Base-by-base conservation (phyloP, 1,140 invertebrate genomes). In the Neelides sp. region DNA sequence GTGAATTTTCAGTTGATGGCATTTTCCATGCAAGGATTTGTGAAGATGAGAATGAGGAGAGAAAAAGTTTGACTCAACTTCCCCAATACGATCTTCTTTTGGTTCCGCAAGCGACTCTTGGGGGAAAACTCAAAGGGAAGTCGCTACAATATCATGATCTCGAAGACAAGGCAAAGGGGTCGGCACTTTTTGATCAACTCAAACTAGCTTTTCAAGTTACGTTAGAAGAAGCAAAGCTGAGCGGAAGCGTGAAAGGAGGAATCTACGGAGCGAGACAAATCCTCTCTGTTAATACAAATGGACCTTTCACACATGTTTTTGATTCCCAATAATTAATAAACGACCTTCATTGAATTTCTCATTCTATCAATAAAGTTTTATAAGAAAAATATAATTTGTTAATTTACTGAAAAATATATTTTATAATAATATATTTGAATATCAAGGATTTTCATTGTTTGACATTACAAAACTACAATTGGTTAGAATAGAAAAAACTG, bases 221-320 rank as follows among this genome's bases (percentile, higher is more conserved):
- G 30, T 63, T 66, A 37, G 51, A n/a, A 54, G 48, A 52, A 54
- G 48, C 13, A 23, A 37, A 34, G 45, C 23, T 8, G 37, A 41
- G 3, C 32, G 10, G 42, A 56, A 55, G 54, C 15, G 67, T 72
- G 4, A 44, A 61, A 42, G 41, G 48, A 50, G 71, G 71, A 13
- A 66, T 66, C 2, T 73, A 71, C 61, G 71, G 71, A 13, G 66
- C 69, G 40, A 58, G 69, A 54, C 71, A 73, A 57, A 68, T 70
- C 37, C 62, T 72, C 30, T 63, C 55, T 4, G 66, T 65, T 47
- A 64, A 68, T 23, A 71, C 70, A 27, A 70, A 71, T 64, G 71
- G 71, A 55, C 71, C 71, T 23, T 70, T 61, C 54, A 67, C 66
- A 15, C 71, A 72, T 58, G 26, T 69, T 8, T 57, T 71, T 39